Conservation (phyloP, 2,113 vertebrate species). For the Brachyhypopomus occidentalis region DNA sequence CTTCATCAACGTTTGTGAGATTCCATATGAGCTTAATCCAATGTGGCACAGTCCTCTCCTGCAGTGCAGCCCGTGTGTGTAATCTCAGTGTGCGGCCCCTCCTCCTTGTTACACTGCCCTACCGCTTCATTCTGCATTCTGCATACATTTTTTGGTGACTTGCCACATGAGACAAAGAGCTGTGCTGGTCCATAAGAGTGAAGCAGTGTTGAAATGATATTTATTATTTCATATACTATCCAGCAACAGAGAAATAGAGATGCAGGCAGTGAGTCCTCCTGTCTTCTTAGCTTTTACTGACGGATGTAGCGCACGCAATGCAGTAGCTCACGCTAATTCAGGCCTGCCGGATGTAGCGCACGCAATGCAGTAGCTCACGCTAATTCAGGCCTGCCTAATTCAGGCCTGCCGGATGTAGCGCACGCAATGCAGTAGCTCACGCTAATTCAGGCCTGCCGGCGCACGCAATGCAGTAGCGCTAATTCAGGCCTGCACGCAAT, state of each 20-base stretch:
- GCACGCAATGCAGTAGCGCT: no score
- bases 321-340: no score
- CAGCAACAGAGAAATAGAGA: slow-evolving; percentile 3
- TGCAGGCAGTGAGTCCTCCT: no score
- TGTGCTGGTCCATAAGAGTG: slow-evolving; percentile 4
- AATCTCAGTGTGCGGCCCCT: slow-evolving; percentile 45
- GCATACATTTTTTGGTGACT: no score
- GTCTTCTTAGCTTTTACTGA: no score
- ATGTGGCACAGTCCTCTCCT: slow-evolving; percentile 58
- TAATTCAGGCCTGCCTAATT: no score
- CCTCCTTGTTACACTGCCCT: slow-evolving; percentile 48
- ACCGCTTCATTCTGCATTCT: slow-evolving; percentile 38
- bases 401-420: no score
- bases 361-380: no score
- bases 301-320: no score
- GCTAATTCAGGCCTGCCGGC: no score
- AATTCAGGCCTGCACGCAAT: neutral
- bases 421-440: no score
- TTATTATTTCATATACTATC: neutral
- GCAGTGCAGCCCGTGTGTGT: slow-evolving; percentile 57
- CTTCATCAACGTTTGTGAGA: slow-evolving; percentile 53
- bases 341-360: no score
- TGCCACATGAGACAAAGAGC: neutral
- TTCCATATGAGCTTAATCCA: slow-evolving; percentile 65
- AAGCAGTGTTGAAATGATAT: slow-evolving; percentile 5